Conservation (phyloP, 2,113 vertebrate species). For the Rhinoptilus africanus region DNA sequence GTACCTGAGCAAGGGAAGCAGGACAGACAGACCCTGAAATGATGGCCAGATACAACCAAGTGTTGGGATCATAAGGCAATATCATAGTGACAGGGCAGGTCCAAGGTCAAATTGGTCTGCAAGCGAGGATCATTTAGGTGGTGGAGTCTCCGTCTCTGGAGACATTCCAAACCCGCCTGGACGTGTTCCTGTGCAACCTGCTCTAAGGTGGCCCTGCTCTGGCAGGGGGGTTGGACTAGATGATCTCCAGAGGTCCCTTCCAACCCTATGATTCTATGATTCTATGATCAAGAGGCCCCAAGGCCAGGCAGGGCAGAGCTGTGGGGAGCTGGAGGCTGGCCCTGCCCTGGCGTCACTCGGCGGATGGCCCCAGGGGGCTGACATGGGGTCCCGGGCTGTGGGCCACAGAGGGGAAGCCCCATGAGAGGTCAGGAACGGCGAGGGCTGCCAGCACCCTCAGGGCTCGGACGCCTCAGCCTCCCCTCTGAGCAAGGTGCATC, state of each 20-base stretch:
- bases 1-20: background rate
- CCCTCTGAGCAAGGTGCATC: background rate
- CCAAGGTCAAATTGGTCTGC: background rate
- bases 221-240: too few relatives aligned
- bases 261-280: too few relatives aligned
- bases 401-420: background rate
- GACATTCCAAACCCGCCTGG: too few relatives aligned
- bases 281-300: background rate
- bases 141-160: too few relatives aligned
- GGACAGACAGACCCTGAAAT: background rate
- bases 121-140: too few relatives aligned
- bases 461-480: background rate
- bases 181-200: too few relatives aligned
- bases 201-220: too few relatives aligned
- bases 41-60: background rate
- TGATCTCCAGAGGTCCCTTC: too few relatives aligned
- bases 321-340: background rate
- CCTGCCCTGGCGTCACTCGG: background rate
- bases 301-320: too few relatives aligned
- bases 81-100: background rate
- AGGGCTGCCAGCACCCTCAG: background rate
- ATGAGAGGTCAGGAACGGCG: background rate
- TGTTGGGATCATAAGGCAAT: background rate
- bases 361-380: fast-evolving
- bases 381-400: background rate